A percentile compares a stretch with the other conserved stretches of the same genome.
phyloP scores from a whole-genome alignment of 1,140 invertebrate species.

The Solenopsis invicta region DNA sequence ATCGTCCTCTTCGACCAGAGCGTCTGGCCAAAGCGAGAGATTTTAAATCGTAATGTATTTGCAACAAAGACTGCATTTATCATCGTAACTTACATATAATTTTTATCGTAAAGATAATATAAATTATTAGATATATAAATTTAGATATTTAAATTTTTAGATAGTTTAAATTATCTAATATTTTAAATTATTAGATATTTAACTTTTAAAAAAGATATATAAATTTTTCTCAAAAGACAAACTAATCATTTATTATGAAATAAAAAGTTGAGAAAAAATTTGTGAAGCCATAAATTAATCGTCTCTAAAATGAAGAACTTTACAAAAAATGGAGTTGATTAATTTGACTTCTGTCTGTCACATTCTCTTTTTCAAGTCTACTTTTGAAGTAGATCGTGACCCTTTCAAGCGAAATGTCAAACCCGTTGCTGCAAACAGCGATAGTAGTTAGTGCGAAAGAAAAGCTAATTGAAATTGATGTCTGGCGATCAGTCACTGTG shows the following conservation, averaged over 20 bases:
- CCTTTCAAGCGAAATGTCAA: constrained; percentile 30
- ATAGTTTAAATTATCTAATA: too few relatives aligned
- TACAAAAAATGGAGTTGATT: neutral
- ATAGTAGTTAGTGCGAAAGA: neutral
- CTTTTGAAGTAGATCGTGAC: neutral
- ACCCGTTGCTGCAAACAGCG: neutral
- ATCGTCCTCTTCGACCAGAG: neutral
- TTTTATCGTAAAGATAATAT: too few relatives aligned
- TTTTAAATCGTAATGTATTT: neutral
- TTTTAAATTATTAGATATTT: too few relatives aligned
- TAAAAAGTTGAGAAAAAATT: neutral
- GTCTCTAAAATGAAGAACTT: neutral
- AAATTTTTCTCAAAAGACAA: too few relatives aligned
- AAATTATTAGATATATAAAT: too few relatives aligned
- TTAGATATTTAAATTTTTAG: too few relatives aligned
- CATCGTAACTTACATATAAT: neutral
- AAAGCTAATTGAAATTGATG: constrained; percentile 26
- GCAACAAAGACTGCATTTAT: neutral
- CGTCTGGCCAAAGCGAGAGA: neutral
- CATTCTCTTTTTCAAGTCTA: neutral
- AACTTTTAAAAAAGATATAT: too few relatives aligned
- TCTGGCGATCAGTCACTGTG: neutral
- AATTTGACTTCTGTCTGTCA: neutral
- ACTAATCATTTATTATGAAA: neutral
- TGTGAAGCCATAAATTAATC: neutral